A percentile compares a stretch with the other conserved stretches of the same genome.
These are phyloP conservation scores for Hirtodrosophila alboralis DNA, from an alignment of 2,888 invertebrate genomes.

Conservation along the genomic window DNA sequence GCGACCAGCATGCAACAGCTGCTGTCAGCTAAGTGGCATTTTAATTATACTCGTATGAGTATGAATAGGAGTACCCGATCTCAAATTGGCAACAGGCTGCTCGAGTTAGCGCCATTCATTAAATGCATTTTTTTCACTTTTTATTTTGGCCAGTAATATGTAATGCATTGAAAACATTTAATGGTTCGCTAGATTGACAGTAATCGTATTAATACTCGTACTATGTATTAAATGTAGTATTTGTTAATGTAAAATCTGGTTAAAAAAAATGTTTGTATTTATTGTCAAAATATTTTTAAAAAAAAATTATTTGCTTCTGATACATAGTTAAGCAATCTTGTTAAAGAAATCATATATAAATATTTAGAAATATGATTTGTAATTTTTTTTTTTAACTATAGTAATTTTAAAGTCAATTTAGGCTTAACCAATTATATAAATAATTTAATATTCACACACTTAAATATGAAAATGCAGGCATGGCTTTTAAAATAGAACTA, in stretches of 20 bases:
- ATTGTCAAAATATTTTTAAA: conserved; percentile 45
- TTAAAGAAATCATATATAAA: too few species aligned
- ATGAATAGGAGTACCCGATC: conserved; percentile 6
- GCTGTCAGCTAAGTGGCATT: conserved; percentile 53
- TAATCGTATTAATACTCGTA: too few species aligned
- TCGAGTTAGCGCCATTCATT: conserved; percentile 51
- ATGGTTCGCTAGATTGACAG: conserved; percentile 28
- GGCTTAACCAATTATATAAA: too few species aligned
- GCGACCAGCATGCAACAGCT: conserved; percentile 27
- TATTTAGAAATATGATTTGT: too few species aligned
- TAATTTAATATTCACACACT: too few species aligned
- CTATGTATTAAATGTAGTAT: too few species aligned
- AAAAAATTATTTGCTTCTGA: too few species aligned
- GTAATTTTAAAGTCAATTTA: too few species aligned
- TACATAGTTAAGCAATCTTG: too few species aligned
- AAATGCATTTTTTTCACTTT: conserved; percentile 39
- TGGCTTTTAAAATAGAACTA: too few species aligned
- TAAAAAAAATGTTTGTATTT: conserved; percentile 32
- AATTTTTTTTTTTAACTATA: too few species aligned
- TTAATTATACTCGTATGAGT: conserved; percentile 57
- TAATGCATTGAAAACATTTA: conserved; percentile 41
- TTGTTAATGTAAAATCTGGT: conserved; percentile 29
- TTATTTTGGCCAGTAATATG: conserved; percentile 22
- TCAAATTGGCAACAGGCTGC: conserved; percentile 22
- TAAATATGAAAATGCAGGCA: too few species aligned